phyloP scores from a whole-genome alignment of 2,113 vertebrate species.

The Apistogramma diplotaenia region DNA sequence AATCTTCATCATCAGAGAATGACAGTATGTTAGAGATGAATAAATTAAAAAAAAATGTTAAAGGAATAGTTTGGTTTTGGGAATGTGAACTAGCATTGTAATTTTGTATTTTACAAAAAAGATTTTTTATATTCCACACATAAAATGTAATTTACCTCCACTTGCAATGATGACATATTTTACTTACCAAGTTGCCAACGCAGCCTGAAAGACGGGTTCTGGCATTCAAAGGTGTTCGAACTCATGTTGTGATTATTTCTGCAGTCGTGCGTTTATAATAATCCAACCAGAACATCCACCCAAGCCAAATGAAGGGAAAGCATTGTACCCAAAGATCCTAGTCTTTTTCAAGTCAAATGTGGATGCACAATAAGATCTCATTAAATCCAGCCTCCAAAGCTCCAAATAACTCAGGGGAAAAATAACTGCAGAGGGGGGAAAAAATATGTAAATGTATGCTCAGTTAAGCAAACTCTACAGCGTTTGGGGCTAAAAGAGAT shows the following conservation, averaged over 20 bases:
- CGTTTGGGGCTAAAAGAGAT: neutral
- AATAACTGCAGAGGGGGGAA: neutral
- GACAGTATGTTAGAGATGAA: neutral
- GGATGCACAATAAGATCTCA: constrained; percentile 2
- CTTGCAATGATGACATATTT: neutral
- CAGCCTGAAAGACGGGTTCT: neutral
- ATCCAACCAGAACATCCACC: neutral
- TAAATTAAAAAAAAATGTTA: neutral
- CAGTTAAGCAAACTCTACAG: neutral
- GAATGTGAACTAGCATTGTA: neutral
- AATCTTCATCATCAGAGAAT: constrained; percentile 24
- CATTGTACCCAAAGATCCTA: neutral
- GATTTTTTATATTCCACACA: fast-evolving
- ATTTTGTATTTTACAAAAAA: neutral
- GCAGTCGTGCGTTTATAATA: neutral
- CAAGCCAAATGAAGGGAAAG: neutral
- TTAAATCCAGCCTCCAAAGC: constrained; percentile 29
- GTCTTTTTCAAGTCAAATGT: constrained; percentile 21
- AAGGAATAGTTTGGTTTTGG: neutral
- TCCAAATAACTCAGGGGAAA: neutral
- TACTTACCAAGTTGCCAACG: neutral
- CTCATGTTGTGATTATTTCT: neutral
- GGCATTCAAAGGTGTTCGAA: neutral
- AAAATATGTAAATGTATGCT: constrained; percentile 7
- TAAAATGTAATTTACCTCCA: neutral